These are phyloP conservation scores for Ibycter americanus DNA, from an alignment of 2,797 vertebrate genomes.

Conservation along the genomic window DNA sequence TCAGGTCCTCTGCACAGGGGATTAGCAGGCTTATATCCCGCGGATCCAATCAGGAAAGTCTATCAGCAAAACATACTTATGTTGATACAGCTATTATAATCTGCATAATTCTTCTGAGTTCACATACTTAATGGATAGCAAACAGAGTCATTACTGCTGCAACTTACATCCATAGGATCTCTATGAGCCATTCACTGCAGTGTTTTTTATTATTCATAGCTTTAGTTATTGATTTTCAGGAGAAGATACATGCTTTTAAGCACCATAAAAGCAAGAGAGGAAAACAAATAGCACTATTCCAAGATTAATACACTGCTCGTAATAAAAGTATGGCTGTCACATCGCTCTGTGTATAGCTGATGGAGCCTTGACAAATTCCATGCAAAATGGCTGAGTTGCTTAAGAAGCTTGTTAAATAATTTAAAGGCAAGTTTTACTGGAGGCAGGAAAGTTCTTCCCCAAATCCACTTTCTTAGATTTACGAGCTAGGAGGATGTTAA, in stretches of 20 bases:
- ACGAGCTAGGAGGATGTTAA: background rate
- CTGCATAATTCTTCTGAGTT: conserved; percentile 74
- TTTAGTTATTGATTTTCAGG: conserved; percentile 66
- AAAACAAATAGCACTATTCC: conserved; percentile 53
- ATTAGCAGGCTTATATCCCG: conserved; percentile 62
- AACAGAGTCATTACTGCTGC: conserved; percentile 65
- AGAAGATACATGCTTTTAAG: conserved; percentile 63
- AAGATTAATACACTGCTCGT: conserved; percentile 45
- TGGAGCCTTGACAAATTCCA: conserved; percentile 28
- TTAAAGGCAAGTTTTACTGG: conserved; percentile 10
- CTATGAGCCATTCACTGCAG: conserved; percentile 40
- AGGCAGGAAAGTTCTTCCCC: conserved; percentile 41
- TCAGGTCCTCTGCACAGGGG: conserved; percentile 46
- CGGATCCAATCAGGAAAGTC: conserved; percentile 68
- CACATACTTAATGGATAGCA: conserved; percentile 71
- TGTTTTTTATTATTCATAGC: conserved; percentile 66
- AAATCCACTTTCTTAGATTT: background rate
- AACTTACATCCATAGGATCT: conserved; percentile 36
- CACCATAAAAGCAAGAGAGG: conserved; percentile 45
- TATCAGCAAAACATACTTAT: conserved; percentile 72
- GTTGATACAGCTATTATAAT: conserved; percentile 73
- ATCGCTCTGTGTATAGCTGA: background rate
- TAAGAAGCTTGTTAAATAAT: conserved; percentile 53
- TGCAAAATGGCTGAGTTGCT: conserved; percentile 29
- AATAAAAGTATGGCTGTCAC: conserved; percentile 43